A percentile compares a stretch with the other conserved stretches of the same genome.
Evolutionary conservation across 2,888 invertebrate genomes (phyloP).

Genomic region (Argyresthia albistria): DNA sequence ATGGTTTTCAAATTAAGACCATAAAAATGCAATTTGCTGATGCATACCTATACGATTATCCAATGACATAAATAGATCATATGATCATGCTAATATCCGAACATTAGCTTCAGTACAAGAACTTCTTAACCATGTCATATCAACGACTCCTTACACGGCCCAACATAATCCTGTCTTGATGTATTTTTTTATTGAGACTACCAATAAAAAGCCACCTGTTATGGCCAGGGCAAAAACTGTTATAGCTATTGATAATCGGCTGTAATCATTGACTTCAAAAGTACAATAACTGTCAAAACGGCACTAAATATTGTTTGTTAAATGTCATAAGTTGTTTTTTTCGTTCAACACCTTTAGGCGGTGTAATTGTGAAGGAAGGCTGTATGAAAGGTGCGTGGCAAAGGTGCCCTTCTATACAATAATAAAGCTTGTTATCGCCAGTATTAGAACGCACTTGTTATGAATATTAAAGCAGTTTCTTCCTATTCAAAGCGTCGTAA

Average conservation of each 20-base stretch:
- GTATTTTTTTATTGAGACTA: constrained; percentile 16
- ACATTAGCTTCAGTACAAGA: background rate
- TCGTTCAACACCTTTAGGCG: constrained; percentile 58
- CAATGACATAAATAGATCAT: no score
- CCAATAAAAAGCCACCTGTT: constrained; percentile 44
- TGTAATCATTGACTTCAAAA: constrained; percentile 63
- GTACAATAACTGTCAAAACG: constrained; percentile 67
- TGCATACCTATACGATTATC: no score
- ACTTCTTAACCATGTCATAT: background rate
- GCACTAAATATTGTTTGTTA: constrained; percentile 70
- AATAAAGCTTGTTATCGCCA: no score
- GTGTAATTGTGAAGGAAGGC: constrained; percentile 27
- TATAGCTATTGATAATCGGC: constrained; percentile 46
- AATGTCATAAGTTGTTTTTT: constrained; percentile 60
- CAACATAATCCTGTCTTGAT: constrained; percentile 18
- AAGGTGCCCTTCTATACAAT: constrained; percentile 20
- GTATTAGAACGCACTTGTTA: no score
- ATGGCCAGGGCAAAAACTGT: constrained; percentile 37
- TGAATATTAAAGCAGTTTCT: no score
- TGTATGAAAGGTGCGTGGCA: constrained; percentile 35
- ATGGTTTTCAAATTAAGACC: no score
- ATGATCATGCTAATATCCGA: no score
- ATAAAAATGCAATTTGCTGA: no score
- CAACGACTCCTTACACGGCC: constrained; percentile 1
- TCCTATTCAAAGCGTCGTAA: no score